These are phyloP conservation scores for Misgurnus anguillicaudatus DNA, from an alignment of 2,113 vertebrate species.

Conservation along the genomic window DNA sequence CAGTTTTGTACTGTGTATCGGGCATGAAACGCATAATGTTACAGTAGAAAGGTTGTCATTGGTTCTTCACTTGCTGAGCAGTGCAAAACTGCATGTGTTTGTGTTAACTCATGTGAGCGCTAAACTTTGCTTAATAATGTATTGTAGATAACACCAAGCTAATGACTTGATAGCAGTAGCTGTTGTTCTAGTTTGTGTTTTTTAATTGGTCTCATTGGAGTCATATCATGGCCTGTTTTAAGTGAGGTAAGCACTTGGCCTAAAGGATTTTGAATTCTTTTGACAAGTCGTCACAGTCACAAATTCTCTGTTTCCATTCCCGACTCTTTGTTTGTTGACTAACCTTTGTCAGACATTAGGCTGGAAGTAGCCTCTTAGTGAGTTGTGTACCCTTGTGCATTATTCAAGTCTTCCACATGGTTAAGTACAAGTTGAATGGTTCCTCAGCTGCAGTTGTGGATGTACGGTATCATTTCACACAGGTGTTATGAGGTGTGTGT, in stretches of 20 bases:
- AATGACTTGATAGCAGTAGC: neutral
- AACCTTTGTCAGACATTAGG: conserved; percentile 4
- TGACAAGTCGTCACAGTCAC: neutral
- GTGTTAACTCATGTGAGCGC: neutral
- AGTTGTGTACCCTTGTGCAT: conserved; percentile 1
- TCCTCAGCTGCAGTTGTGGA: conserved; percentile 1
- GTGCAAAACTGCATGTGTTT: neutral
- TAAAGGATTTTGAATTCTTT: no score
- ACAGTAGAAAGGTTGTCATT: neutral
- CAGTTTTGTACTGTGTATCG: no score
- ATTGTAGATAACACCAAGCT: neutral
- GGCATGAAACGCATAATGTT: neutral
- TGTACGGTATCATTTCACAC: neutral
- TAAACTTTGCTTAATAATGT: neutral
- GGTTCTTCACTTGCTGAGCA: neutral
- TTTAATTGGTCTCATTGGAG: no score
- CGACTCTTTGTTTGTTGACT: conserved; percentile 17
- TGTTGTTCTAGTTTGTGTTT: no score
- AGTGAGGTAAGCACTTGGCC: no score
- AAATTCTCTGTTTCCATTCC: neutral
- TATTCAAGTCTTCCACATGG: conserved; percentile 21
- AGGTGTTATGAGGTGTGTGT: neutral
- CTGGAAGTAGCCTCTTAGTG: conserved; percentile 6
- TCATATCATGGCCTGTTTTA: no score
- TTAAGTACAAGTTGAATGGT: conserved; percentile 26